These are phyloP conservation scores for Girardinus metallicus DNA, from an alignment of 2,797 vertebrate genomes.

Conservation along the genomic window DNA sequence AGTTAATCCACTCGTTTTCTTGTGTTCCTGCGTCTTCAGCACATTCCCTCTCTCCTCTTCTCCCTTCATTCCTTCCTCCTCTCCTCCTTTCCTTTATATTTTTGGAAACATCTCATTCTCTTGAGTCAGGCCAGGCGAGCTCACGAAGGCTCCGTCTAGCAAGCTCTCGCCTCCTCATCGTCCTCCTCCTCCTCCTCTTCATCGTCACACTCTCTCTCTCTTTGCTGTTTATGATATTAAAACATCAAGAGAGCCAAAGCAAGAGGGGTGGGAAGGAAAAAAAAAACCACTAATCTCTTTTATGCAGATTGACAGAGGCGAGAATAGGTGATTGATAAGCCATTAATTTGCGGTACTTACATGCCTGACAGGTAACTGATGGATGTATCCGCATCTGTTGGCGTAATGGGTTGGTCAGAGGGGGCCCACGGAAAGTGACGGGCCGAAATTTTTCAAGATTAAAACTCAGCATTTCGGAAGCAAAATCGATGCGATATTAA, in stretches of 20 bases:
- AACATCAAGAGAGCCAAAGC: slow-evolving; percentile 35
- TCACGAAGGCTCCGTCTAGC: slow-evolving; percentile 65
- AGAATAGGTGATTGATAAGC: slow-evolving; percentile 25
- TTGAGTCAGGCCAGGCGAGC: slow-evolving; percentile 57
- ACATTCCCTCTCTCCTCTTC: slow-evolving; percentile 49
- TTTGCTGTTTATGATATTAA: slow-evolving; percentile 57
- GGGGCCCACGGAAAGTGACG: slow-evolving; percentile 36
- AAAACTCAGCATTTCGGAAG: slow-evolving; percentile 41
- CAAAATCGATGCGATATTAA: slow-evolving; percentile 53
- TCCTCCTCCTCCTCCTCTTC: slow-evolving; percentile 31
- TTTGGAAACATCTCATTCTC: slow-evolving; percentile 80
- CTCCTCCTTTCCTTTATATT: slow-evolving; percentile 67
- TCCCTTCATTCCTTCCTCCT: slow-evolving; percentile 19
- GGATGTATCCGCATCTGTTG: slow-evolving; percentile 21
- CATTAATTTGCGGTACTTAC: slow-evolving; percentile 41
- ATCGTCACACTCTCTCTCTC: slow-evolving; percentile 16
- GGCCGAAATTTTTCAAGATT: slow-evolving; percentile 35
- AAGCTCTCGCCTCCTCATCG: slow-evolving; percentile 42
- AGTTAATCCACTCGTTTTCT: slow-evolving; percentile 72
- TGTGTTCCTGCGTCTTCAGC: slow-evolving; percentile 72
- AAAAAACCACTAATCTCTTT: slow-evolving; percentile 8
- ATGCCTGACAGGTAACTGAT: slow-evolving; percentile 45
- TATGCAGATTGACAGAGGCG: slow-evolving; percentile 1
- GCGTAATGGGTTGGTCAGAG: slow-evolving; percentile 33
- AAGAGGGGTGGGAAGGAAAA: not conserved